A percentile compares a stretch with the other conserved stretches of the same genome.
Conservation (phyloP, 2,797 vertebrate species). For the Echiichthys vipera region DNA sequence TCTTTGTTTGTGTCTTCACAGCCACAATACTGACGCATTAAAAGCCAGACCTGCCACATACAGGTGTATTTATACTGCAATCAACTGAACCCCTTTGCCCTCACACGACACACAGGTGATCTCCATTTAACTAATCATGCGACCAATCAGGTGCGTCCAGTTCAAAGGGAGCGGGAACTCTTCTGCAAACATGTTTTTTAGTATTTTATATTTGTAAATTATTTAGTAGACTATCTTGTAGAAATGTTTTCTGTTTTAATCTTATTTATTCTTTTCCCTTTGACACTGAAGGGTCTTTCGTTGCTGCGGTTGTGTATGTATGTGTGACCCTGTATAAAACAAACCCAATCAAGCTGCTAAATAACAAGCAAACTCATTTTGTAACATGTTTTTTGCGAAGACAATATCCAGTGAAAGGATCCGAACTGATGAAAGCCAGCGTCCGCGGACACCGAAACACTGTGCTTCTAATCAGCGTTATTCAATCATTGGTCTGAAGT, state of each 20-base stretch:
- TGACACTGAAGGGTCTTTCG: neutral
- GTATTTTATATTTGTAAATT: neutral
- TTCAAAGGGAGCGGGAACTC: neutral
- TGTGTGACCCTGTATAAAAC: no score
- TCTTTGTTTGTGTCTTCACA: no score
- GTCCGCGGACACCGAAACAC: no score
- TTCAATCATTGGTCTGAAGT: slow-evolving; percentile 3
- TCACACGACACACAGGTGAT: neutral
- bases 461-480: slow-evolving; percentile 12
- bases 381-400: neutral
- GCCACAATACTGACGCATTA: no score
- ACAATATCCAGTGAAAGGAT: neutral
- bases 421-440: neutral
- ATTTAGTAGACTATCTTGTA: no score
- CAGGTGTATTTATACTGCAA: neutral
- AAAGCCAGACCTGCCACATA: no score
- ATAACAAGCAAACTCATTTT: neutral
- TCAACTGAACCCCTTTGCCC: neutral
- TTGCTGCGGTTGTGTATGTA: no score
- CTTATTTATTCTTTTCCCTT: neutral
- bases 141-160: neutral
- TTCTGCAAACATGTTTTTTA: neutral
- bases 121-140: neutral
- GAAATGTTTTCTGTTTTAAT: no score
- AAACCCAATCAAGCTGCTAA: neutral